Base-by-base conservation (phyloP, 2,888 invertebrate species). In the Pegoplata infirma region DNA sequence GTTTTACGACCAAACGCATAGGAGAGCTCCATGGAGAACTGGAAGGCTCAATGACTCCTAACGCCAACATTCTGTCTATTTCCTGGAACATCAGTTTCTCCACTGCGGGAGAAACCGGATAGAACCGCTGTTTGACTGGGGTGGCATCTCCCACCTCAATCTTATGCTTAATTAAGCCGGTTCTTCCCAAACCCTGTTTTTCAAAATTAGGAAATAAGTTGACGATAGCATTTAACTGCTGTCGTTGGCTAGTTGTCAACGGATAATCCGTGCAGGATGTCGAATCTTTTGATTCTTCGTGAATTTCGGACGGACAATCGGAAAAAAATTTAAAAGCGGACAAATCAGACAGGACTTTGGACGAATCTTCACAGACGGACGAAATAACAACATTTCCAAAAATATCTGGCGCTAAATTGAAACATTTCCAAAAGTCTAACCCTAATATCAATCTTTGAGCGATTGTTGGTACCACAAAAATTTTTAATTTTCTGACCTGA, bases 31-130 rank as follows among this genome's bases (percentile, higher is more conserved):
- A 49, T 17, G 63, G 19, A 2, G 32, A 32, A 5, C 10, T 47
- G 8, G 32, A 14, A n/a, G 59, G 44, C 12, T 44, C 55, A 36
- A 56, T 56, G 8, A 56, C 55, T 3, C 81, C 84, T 3, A 81
- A 63, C 1, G 40, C 61, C 3, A 87, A 32, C 85, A 87, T 87
- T 3, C 83, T 46, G 25, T 85, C 85, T 2, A 87, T 80, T 74
- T 86, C 85, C 5, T 64, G 19, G 40, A 71, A 71, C 25, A 82
- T 51, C n/a, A 75, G 28, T 40, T 58, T 58, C 25, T 82, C 80
- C 6, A 76, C 72, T 2, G 49, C 74, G 8, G 80, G 72, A 4
- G 75, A 79, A 1, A 69, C 63, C 6, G 79, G 77, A 16, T 76
- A 81, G 16, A 72, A 75, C 0, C 81, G 64, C 25, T 79, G 72